Base-by-base conservation (phyloP, 1,140 invertebrate genomes). In the Cydia amplana region DNA sequence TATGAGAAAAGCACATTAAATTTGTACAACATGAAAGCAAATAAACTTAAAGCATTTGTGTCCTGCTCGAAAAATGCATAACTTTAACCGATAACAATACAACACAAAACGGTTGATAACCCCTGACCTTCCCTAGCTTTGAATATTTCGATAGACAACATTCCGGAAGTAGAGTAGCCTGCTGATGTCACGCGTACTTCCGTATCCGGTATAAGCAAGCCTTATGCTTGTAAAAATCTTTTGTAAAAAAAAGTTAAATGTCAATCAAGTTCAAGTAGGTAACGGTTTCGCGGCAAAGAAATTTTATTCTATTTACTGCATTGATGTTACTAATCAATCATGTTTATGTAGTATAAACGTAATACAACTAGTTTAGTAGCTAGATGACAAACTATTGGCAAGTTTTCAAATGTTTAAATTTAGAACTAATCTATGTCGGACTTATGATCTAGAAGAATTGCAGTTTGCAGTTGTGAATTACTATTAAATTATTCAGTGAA, bases 371-470 rank as follows among this genome's bases (percentile, higher is more conserved):
- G 32, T 70, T 67, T 70, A 70, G 65, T 23, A 9, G 1, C 65
- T 46, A 73, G 72, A 73, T 18, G 18, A 32, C 67, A 78, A 80
- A 75, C 74, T 74, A 82, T 88, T 91, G 89, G 89, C 89, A 86
- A 81, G 77, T 77, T 77, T 85, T 89, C 87, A 90, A 88, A 84
- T 73, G 79, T 82, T 85, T 86, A 87, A 85, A 86, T 80, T 83
- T 89, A 87, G 85, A 89, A 78, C 72, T 72, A 55, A 78, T 74
- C 55, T 70, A 23, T 70, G 65, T 70, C 65, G 28, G 32, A 40
- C n/a, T 36, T 18, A 51, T 75, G 25, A 73, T 20, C 49, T 77
- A 36, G 23, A 67, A 72, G 46, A 73, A 76, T 51, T 76, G 60
- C 74, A 74, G 36, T 36, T 18, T 76, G 46, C 60, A 74, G 65